Evolutionary conservation across 1,140 invertebrate genomes (phyloP).

Genomic region (Drosophila subpulchrella): DNA sequence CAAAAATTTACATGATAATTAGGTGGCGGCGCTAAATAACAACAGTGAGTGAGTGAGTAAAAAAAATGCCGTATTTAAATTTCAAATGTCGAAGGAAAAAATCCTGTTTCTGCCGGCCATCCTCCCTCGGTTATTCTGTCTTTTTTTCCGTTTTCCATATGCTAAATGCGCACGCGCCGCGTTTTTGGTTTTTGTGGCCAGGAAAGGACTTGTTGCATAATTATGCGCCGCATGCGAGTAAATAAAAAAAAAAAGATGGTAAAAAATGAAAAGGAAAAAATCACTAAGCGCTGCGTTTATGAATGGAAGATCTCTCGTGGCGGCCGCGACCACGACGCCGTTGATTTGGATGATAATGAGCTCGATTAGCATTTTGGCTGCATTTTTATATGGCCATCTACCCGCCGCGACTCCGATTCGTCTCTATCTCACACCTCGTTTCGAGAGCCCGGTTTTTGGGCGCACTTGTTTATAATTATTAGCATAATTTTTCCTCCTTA

Average conservation of each 20-base stretch:
- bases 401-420: background rate
- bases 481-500: slow-evolving; percentile 79
- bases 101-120: slow-evolving; percentile 58
- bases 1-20: slow-evolving; percentile 82
- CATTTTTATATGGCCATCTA: slow-evolving; percentile 47
- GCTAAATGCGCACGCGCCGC: slow-evolving; percentile 81
- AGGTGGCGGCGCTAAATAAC: slow-evolving; percentile 60
- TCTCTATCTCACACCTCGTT: slow-evolving; percentile 28
- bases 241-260: slow-evolving; percentile 51
- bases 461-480: slow-evolving; percentile 82
- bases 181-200: slow-evolving; percentile 53
- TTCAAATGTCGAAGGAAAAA: slow-evolving; percentile 72
- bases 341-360: slow-evolving; percentile 83
- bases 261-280: slow-evolving; percentile 49
- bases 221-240: slow-evolving; percentile 74
- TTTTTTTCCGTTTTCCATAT: slow-evolving; percentile 40
- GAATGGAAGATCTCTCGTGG: slow-evolving; percentile 66
- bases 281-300: slow-evolving; percentile 76
- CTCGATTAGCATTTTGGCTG: slow-evolving; percentile 79
- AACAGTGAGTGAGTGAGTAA: slow-evolving; percentile 6
- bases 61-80: slow-evolving; percentile 65
- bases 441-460: slow-evolving; percentile 6
- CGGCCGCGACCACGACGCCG: slow-evolving; percentile 31
- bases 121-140: slow-evolving; percentile 27
- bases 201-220: slow-evolving; percentile 83